Evolutionary conservation across 1,140 invertebrate species (phyloP).

Genomic region (Anadara kagoshimensis): DNA sequence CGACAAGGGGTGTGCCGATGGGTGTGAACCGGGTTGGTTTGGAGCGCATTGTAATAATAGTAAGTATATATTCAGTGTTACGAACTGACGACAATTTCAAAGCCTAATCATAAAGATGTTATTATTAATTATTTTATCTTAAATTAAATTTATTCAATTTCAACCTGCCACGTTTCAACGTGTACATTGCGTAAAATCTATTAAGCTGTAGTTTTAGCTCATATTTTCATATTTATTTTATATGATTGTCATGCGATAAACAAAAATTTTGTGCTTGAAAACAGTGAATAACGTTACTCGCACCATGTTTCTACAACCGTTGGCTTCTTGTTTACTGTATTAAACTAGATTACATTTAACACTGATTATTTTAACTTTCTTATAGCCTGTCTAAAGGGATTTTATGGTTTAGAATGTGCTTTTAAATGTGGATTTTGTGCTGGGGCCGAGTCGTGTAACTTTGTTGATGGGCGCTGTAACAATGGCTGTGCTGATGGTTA

Average conservation of each 20-base stretch:
- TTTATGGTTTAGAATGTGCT: constrained; percentile 51
- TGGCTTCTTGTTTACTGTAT: no score
- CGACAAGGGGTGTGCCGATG: constrained; percentile 47
- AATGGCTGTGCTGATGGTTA: constrained; percentile 48
- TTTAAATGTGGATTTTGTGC: constrained; percentile 52
- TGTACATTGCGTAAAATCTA: no score
- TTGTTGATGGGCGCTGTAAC: constrained; percentile 42
- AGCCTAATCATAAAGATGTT: no score
- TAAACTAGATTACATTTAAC: no score
- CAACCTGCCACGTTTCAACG: neutral
- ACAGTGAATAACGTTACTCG: no score
- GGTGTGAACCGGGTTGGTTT: constrained; percentile 55
- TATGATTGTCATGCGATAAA: no score
- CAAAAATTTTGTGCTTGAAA: no score
- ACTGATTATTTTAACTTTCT: neutral
- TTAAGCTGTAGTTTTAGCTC: neutral
- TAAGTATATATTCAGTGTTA: constrained; percentile 20
- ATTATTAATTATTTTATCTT: no score
- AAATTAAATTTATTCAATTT: neutral
- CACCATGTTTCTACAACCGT: no score
- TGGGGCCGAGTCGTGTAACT: constrained; percentile 38
- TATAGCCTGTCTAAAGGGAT: constrained; percentile 48
- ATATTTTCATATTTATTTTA: neutral
- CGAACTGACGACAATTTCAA: neutral
- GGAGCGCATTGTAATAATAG: constrained; percentile 48